Conservation (phyloP, 2,113 vertebrate genomes). For the Phocoena sinus region DNA sequence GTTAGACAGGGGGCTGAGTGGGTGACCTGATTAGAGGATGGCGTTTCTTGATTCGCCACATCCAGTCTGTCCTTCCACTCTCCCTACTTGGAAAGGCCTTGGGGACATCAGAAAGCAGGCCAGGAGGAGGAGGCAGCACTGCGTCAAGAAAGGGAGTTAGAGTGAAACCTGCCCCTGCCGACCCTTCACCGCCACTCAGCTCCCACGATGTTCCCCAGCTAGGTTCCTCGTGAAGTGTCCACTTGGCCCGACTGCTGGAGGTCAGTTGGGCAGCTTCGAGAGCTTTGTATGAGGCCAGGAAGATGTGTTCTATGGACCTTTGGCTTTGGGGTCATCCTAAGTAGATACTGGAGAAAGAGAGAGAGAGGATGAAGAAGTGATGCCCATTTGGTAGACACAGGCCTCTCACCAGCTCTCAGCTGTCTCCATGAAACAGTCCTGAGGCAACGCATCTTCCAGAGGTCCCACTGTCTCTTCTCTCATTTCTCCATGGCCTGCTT, state of each 20-base stretch:
- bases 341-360: neutral
- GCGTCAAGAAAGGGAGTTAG: neutral
- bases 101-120: slow-evolving; percentile 55
- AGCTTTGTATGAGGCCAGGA: neutral
- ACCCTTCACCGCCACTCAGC: fast-evolving
- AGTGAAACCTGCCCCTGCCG: neutral
- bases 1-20: slow-evolving; percentile 13
- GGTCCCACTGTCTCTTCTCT: neutral
- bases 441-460: neutral
- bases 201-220: neutral
- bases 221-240: neutral
- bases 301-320: neutral
- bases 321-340: neutral
- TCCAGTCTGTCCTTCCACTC: neutral
- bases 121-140: neutral
- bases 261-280: neutral
- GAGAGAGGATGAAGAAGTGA: neutral
- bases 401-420: neutral
- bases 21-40: slow-evolving; percentile 49
- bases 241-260: neutral
- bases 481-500: neutral
- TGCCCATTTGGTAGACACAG: neutral
- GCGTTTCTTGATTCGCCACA: slow-evolving; percentile 24
- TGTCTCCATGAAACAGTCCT: neutral
- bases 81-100: neutral